These are phyloP conservation scores for Cephus runcator DNA, from an alignment of 2,888 invertebrate genomes.

Conservation along the genomic window DNA sequence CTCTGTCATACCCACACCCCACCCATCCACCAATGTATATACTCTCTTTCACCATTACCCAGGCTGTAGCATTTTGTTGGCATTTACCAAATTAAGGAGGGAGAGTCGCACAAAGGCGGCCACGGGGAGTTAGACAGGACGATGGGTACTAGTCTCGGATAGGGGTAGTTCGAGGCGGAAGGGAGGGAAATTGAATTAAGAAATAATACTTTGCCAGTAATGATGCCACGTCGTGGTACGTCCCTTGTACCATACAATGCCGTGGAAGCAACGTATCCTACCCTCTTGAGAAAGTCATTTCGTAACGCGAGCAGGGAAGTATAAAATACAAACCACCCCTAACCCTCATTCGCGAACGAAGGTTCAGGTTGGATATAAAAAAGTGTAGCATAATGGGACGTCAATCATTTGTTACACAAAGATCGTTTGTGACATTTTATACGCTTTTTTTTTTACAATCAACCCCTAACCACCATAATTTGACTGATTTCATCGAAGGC, in stretches of 20 bases:
- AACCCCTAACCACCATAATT: not conserved
- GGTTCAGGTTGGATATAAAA: too few relatives aligned
- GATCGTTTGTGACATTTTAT: too few relatives aligned
- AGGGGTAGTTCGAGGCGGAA: not conserved
- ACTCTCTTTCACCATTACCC: slow-evolving; percentile 25
- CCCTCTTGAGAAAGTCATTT: not conserved
- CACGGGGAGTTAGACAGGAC: slow-evolving; percentile 15
- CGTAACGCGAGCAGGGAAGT: too few relatives aligned
- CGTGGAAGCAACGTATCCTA: not conserved
- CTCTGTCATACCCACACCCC: too few relatives aligned
- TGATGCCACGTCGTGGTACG: slow-evolving; percentile 38
- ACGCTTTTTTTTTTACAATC: not conserved
- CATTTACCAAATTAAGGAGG: slow-evolving; percentile 60
- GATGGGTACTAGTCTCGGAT: not conserved
- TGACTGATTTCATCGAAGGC: not conserved
- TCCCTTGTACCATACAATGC: slow-evolving; percentile 1
- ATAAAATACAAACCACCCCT: too few relatives aligned
- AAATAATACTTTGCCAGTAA: slow-evolving; percentile 55
- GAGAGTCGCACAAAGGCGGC: slow-evolving; percentile 22
- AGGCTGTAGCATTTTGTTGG: slow-evolving; percentile 54
- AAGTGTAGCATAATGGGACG: too few relatives aligned
- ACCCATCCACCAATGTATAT: too few relatives aligned
- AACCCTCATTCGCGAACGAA: too few relatives aligned
- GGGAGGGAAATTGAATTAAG: slow-evolving; percentile 46
- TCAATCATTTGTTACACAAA: too few relatives aligned